Percentiles rank a stretch among this genome's conserved stretches.
These are phyloP conservation scores for Drosophila gunungcola DNA, from an alignment of 1,140 invertebrate species.

Conservation along the genomic window DNA sequence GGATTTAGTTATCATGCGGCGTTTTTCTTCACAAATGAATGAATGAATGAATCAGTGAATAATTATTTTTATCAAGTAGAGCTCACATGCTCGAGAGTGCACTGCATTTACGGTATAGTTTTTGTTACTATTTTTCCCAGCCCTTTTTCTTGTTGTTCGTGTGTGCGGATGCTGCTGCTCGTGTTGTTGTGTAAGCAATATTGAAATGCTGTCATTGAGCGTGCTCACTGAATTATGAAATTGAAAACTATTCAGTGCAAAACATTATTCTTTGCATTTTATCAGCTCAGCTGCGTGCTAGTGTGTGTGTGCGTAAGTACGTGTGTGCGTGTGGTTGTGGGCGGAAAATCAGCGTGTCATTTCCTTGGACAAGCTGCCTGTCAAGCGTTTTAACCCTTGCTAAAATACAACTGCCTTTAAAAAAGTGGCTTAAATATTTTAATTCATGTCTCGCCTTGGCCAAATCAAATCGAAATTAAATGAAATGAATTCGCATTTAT, in stretches of 20 bases:
- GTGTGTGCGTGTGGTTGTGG: constrained; percentile 18
- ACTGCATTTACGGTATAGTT: background rate
- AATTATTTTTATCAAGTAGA: too few relatives aligned
- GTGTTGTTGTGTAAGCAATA: constrained; percentile 65
- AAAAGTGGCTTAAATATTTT: constrained; percentile 66
- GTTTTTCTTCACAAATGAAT: too few relatives aligned
- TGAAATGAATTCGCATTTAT: constrained; percentile 65
- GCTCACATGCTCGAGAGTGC: too few relatives aligned
- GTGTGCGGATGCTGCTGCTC: background rate
- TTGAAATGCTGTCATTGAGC: constrained; percentile 81
- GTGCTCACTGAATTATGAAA: constrained; percentile 84
- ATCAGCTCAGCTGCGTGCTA: constrained; percentile 43
- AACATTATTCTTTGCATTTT: constrained; percentile 73
- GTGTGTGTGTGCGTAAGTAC: background rate
- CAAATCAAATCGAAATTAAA: constrained; percentile 43
- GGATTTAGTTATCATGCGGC: too few relatives aligned
- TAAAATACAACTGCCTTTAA: constrained; percentile 13
- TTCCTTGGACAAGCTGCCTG: constrained; percentile 24
- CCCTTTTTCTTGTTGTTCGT: constrained; percentile 24
- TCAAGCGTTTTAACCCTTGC: constrained; percentile 22
- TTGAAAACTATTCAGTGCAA: constrained; percentile 83
- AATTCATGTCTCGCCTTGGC: constrained; percentile 56
- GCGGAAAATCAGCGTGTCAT: constrained; percentile 39
- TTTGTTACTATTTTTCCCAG: constrained; percentile 13
- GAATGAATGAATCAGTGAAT: too few relatives aligned